These are phyloP conservation scores for Felis chaus DNA, from an alignment of 2,113 vertebrate genomes.

Conservation along the genomic window DNA sequence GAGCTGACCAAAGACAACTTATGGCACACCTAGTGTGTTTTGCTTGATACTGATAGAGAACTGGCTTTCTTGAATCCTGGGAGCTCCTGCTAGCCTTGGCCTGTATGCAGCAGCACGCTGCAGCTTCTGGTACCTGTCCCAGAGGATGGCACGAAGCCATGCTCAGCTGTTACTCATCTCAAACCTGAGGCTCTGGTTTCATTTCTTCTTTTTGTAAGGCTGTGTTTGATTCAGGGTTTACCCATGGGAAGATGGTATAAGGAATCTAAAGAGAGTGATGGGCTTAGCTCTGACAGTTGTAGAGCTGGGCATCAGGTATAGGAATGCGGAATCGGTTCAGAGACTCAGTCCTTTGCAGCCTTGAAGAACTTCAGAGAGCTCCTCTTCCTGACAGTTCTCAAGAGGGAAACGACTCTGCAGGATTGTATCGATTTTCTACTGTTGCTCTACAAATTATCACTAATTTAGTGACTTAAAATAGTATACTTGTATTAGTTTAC, in stretches of 20 bases:
- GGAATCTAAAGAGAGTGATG: fast-evolving
- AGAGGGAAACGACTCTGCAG: neutral
- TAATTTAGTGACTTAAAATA: neutral
- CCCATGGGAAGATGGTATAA: neutral
- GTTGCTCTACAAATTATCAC: neutral
- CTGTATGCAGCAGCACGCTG: neutral
- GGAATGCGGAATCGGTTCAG: neutral
- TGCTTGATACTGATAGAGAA: neutral
- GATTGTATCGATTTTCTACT: neutral
- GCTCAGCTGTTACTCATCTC: neutral
- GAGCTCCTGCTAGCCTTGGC: neutral
- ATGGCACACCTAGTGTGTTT: neutral
- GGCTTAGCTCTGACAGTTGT: neutral
- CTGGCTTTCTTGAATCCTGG: neutral
- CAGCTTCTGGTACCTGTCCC: neutral
- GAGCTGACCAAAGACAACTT: neutral
- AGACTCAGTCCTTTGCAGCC: neutral
- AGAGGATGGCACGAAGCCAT: neutral
- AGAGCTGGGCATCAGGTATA: fast-evolving
- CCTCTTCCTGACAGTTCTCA: neutral
- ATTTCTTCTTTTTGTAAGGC: neutral
- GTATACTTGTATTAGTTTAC: neutral
- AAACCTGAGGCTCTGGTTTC: neutral
- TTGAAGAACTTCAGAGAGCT: neutral
- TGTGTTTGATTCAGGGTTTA: neutral